Percentiles rank a stretch among this genome's conserved stretches.
Evolutionary conservation across 1,140 invertebrate genomes (phyloP).

Genomic region (Phthorimaea operculella): DNA sequence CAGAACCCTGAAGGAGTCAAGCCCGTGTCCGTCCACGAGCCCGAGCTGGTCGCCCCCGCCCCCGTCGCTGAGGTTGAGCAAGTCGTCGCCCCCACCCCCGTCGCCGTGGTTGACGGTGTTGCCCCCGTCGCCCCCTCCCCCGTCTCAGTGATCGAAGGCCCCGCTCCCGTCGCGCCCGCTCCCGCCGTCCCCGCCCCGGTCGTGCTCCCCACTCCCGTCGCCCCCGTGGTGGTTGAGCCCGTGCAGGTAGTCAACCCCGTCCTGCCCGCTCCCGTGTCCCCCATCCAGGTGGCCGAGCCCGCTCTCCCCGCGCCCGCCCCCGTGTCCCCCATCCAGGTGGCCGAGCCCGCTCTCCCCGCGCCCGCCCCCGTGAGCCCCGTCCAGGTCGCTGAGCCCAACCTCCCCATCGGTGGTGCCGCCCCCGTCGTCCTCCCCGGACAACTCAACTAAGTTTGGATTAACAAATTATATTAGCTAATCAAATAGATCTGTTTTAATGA

Average conservation of each 20-base stretch:
- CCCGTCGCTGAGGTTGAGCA: not conserved
- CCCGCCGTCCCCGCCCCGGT: not conserved
- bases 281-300: not conserved
- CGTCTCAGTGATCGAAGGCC: too few relatives aligned
- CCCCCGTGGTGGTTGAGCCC: conserved; percentile 4
- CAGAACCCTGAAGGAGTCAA: conserved; percentile 6
- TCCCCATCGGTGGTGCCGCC: conserved; percentile 15
- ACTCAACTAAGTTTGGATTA: conserved; percentile 20
- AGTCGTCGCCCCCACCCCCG: not conserved
- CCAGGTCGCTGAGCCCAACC: conserved; percentile 3
- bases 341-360: not conserved
- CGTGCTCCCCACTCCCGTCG: not conserved
- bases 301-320: conserved; percentile 2
- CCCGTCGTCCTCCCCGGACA: conserved; percentile 19
- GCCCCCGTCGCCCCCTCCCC: not conserved
- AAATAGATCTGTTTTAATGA: not conserved
- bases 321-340: conserved; percentile 14
- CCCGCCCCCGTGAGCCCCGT: conserved; percentile 9
- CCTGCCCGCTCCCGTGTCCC: conserved; percentile 1
- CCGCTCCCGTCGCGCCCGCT: too few relatives aligned
- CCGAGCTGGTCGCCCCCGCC: not conserved
- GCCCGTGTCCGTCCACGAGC: conserved; percentile 2
- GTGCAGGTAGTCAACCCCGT: not conserved
- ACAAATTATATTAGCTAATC: not conserved
- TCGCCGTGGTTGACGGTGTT: not conserved